These are phyloP conservation scores for Dasysyrphus albostriatus DNA, from an alignment of 2,888 invertebrate genomes.

Conservation along the genomic window DNA sequence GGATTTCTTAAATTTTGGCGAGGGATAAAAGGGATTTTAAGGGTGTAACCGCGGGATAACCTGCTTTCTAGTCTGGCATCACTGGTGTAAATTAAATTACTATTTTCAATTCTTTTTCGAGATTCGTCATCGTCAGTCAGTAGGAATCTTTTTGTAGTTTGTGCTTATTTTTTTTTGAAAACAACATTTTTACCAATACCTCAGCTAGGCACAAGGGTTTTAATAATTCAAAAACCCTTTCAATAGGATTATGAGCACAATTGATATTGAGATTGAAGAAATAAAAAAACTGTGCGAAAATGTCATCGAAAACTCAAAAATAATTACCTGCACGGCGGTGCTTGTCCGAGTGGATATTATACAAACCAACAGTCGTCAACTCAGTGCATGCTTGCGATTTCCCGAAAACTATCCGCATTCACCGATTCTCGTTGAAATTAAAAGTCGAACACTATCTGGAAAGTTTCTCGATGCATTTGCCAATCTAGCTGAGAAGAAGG, in stretches of 20 bases:
- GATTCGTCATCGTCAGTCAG: background rate
- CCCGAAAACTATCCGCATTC: slow-evolving; percentile 87
- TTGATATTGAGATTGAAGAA: slow-evolving; percentile 88
- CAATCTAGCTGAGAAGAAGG: slow-evolving; percentile 86
- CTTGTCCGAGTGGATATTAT: slow-evolving; percentile 89
- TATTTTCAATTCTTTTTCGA: background rate
- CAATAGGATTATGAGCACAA: slow-evolving; percentile 85
- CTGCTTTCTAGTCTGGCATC: too few species aligned
- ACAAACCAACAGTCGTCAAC: slow-evolving; percentile 86
- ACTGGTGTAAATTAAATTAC: too few species aligned
- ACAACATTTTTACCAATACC: slow-evolving; percentile 13
- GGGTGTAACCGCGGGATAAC: too few species aligned
- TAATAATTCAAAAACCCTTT: slow-evolving; percentile 11
- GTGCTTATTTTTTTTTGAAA: background rate
- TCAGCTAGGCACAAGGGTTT: slow-evolving; percentile 36
- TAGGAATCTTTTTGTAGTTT: background rate
- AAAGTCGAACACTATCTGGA: slow-evolving; percentile 88
- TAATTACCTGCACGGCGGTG: slow-evolving; percentile 87
- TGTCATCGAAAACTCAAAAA: slow-evolving; percentile 86
- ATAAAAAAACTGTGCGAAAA: slow-evolving; percentile 87
- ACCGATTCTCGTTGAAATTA: slow-evolving; percentile 87
- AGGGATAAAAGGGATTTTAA: too few species aligned
- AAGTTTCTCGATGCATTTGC: slow-evolving; percentile 87
- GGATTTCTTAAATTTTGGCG: too few species aligned
- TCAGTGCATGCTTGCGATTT: slow-evolving; percentile 88